A percentile compares a stretch with the other conserved stretches of the same genome.
Evolutionary conservation across 2,888 invertebrate species (phyloP).

Genomic region (Herminia tarsipennalis): DNA sequence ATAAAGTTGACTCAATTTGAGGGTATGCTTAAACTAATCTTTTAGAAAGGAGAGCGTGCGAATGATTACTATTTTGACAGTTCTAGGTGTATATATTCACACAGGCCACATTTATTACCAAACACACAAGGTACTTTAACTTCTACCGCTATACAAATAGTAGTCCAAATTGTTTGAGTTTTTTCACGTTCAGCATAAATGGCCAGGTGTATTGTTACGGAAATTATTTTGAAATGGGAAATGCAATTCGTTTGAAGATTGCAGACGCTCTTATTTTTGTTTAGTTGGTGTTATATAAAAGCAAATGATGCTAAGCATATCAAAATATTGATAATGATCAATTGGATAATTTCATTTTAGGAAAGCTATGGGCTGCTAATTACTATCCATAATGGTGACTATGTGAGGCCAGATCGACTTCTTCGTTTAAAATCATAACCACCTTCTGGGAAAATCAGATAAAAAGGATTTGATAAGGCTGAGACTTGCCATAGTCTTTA

Average conservation of each 20-base stretch:
- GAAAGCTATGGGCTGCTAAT: too few species aligned
- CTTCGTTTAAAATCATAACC: too few species aligned
- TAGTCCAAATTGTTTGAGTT: neutral
- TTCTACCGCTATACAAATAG: neutral
- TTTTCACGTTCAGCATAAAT: constrained; percentile 7
- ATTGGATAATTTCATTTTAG: too few species aligned
- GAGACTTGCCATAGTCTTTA: too few species aligned
- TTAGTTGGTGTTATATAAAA: constrained; percentile 34
- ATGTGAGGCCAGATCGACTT: too few species aligned
- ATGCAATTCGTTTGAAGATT: constrained; percentile 26
- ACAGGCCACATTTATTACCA: constrained; percentile 18
- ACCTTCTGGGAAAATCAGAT: too few species aligned
- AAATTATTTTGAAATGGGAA: constrained; percentile 38
- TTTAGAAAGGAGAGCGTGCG: constrained; percentile 65
- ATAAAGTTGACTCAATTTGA: constrained; percentile 9
- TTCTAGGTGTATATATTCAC: constrained; percentile 47
- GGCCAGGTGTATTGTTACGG: constrained; percentile 30
- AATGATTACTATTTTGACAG: constrained; percentile 67
- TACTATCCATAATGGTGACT: too few species aligned
- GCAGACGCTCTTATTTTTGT: constrained; percentile 25
- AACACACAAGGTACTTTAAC: constrained; percentile 3
- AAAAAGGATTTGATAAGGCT: too few species aligned
- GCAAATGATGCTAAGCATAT: neutral
- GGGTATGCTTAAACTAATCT: constrained; percentile 8
- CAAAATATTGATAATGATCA: neutral